Percentiles rank a stretch among this genome's conserved stretches.
Evolutionary conservation across 2,888 invertebrate species (phyloP).

Genomic region (Carterocephalus palaemon): DNA sequence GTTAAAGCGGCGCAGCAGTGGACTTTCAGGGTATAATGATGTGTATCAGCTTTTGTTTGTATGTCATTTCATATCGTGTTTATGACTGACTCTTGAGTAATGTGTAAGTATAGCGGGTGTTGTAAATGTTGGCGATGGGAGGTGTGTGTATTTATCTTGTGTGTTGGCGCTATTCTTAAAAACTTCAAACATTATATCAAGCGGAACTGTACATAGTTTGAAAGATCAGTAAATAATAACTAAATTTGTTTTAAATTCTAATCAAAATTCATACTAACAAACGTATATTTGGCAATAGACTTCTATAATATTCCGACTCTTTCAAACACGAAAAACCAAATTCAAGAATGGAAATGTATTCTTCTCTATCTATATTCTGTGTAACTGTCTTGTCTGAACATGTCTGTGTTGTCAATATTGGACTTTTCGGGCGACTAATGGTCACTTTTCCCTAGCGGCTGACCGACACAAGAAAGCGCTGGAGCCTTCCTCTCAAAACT

Average conservation of each 20-base stretch:
- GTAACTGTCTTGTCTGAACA: background rate
- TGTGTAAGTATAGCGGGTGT: no score
- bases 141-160: background rate
- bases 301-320: background rate
- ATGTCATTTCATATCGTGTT: no score
- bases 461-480: constrained; percentile 63
- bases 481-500: constrained; percentile 67
- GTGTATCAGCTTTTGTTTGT: no score
- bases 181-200: no score
- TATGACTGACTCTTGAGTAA: no score
- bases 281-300: background rate
- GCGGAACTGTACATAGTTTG: constrained; percentile 13
- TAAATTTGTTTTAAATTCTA: constrained; percentile 7
- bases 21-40: no score
- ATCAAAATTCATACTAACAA: constrained; percentile 11
- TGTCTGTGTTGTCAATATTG: constrained; percentile 43
- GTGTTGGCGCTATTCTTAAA: no score
- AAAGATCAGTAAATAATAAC: constrained; percentile 11
- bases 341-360: background rate
- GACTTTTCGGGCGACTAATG: constrained; percentile 37
- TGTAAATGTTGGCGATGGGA: background rate
- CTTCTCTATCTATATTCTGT: constrained; percentile 1
- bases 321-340: background rate
- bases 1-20: no score
- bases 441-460: constrained; percentile 60